phyloP scores from a whole-genome alignment of 1,140 invertebrate genomes.

The Drosophila orosa region DNA sequence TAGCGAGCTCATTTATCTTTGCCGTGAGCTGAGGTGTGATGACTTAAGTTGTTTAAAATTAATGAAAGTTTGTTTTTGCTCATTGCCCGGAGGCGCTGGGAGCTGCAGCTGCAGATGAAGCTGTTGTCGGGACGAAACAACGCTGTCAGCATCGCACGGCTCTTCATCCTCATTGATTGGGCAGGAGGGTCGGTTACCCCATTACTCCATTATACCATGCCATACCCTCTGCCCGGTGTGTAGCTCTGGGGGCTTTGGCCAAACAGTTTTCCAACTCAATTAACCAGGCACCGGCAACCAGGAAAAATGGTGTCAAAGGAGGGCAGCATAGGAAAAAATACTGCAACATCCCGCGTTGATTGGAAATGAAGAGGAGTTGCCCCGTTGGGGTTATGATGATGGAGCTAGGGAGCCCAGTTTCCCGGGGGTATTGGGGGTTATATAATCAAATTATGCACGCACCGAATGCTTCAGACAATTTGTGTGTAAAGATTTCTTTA shows the following conservation, averaged over 20 bases:
- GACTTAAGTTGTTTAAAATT: constrained; percentile 62
- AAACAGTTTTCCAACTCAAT: constrained; percentile 65
- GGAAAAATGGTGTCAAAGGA: constrained; percentile 45
- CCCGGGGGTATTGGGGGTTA: background rate
- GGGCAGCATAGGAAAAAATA: constrained; percentile 32
- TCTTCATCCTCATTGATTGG: constrained; percentile 45
- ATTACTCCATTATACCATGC: background rate
- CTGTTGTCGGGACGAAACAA: constrained; percentile 27
- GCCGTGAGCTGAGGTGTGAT: constrained; percentile 37
- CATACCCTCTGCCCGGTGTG: background rate
- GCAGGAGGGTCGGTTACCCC: background rate
- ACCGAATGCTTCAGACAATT: constrained; percentile 46
- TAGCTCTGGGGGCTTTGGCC: constrained; percentile 42
- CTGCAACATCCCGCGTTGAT: constrained; percentile 44
- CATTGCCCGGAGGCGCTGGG: background rate
- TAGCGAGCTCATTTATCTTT: constrained; percentile 70
- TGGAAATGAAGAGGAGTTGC: constrained; percentile 43
- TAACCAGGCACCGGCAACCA: constrained; percentile 37
- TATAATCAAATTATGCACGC: constrained; percentile 58
- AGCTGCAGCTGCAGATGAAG: constrained; percentile 36
- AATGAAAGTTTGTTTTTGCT: constrained; percentile 57
- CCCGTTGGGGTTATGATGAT: constrained; percentile 12
- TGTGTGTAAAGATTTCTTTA: constrained; percentile 35
- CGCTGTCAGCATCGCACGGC: constrained; percentile 34
- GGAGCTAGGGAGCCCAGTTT: too few relatives aligned